phyloP scores from a whole-genome alignment of 2,888 invertebrate species.

The Zygothrica quintamaculata region DNA sequence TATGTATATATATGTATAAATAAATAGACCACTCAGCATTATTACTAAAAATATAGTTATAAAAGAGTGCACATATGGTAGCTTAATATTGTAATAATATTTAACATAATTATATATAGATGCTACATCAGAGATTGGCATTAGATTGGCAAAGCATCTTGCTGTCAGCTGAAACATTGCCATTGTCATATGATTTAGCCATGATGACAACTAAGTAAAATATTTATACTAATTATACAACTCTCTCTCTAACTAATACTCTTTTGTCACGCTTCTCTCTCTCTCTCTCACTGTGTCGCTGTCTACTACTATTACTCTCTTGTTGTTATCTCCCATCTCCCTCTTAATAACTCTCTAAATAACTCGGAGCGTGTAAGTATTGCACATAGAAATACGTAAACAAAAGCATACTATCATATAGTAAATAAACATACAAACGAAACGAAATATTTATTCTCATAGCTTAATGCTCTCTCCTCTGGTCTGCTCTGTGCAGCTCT shows the following conservation, averaged over 20 bases:
- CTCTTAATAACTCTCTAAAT: constrained; percentile 17
- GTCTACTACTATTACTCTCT: not conserved
- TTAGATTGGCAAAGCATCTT: too few species aligned
- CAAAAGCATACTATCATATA: constrained; percentile 64
- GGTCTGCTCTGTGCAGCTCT: constrained; percentile 37
- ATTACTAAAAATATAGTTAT: too few species aligned
- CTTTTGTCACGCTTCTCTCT: constrained; percentile 5
- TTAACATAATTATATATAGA: too few species aligned
- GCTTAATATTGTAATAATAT: too few species aligned
- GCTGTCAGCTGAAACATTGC: constrained; percentile 35
- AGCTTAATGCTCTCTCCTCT: constrained; percentile 18
- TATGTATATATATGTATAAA: too few species aligned
- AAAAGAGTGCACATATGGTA: too few species aligned
- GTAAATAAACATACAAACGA: constrained; percentile 73
- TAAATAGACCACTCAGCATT: too few species aligned
- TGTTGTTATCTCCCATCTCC: not conserved
- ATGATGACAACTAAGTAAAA: constrained; percentile 52
- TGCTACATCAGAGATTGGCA: not conserved
- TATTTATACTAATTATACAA: constrained; percentile 62
- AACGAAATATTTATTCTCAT: constrained; percentile 52
- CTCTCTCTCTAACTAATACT: constrained; percentile 13
- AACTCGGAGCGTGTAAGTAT: constrained; percentile 45
- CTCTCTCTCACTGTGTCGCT: constrained; percentile 1
- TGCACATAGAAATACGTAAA: constrained; percentile 73
- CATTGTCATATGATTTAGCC: constrained; percentile 52